Conservation (phyloP, 2,797 vertebrate genomes). For the Chlorospingus semifuscus region DNA sequence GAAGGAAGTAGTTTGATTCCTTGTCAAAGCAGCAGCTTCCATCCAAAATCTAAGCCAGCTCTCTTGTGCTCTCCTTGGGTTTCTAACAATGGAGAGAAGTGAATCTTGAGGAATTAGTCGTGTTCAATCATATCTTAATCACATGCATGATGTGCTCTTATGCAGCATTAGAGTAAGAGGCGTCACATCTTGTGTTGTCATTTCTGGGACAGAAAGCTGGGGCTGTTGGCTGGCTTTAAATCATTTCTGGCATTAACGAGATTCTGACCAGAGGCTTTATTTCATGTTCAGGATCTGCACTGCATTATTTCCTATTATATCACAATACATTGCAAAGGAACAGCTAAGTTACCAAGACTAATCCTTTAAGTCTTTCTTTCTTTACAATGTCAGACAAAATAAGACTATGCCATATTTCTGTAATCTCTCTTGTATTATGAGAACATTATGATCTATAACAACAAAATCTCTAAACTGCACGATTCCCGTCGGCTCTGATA, state of each 20-base stretch:
- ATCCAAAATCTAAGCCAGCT: not conserved
- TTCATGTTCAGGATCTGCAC: slow-evolving; percentile 25
- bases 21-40: not conserved
- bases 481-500: not conserved
- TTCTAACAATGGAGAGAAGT: slow-evolving; percentile 15
- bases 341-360: slow-evolving; percentile 46
- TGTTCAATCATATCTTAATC: slow-evolving; percentile 13
- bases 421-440: slow-evolving; percentile 43
- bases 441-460: slow-evolving; percentile 34
- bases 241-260: slow-evolving; percentile 43
- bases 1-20: not conserved
- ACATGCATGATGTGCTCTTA: not conserved
- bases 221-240: slow-evolving; percentile 15
- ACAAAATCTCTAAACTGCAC: slow-evolving; percentile 22
- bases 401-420: slow-evolving; percentile 8
- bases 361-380: slow-evolving; percentile 61
- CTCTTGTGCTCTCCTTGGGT: not conserved
- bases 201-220: slow-evolving; percentile 49
- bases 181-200: slow-evolving; percentile 23
- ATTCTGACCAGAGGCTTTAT: slow-evolving; percentile 54
- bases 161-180: slow-evolving; percentile 20
- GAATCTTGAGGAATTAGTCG: not conserved
- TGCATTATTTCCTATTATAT: slow-evolving; percentile 29
- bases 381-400: slow-evolving; percentile 47
- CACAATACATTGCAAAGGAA: slow-evolving; percentile 1